These are phyloP conservation scores for Cheilosia impressa DNA, from an alignment of 2,888 invertebrate species.

Conservation along the genomic window DNA sequence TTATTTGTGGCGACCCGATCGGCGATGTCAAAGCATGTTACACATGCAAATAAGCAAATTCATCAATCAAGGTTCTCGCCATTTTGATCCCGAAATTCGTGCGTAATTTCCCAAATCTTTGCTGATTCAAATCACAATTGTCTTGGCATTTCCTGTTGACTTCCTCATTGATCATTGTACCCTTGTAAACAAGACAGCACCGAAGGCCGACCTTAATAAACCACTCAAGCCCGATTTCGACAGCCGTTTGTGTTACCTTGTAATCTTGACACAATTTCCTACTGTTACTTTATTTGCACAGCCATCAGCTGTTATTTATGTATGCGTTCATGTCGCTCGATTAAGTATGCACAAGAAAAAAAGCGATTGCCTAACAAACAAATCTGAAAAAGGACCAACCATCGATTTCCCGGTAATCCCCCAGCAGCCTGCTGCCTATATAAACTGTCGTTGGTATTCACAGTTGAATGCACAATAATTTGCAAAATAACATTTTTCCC, in stretches of 20 bases:
- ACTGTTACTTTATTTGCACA: background rate
- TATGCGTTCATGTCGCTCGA: constrained; percentile 18
- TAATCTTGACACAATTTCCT: background rate
- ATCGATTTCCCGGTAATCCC: constrained; percentile 9
- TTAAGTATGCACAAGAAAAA: constrained; percentile 31
- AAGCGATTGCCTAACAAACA: background rate
- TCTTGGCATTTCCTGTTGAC: too few species aligned
- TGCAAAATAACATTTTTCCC: constrained; percentile 36
- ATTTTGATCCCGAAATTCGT: too few species aligned
- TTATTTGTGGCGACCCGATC: too few species aligned
- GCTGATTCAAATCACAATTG: too few species aligned
- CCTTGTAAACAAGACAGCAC: constrained; percentile 12
- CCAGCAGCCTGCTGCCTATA: constrained; percentile 12
- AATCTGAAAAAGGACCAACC: constrained; percentile 9
- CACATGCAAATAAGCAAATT: too few species aligned
- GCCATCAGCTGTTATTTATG: constrained; percentile 25
- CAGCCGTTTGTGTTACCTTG: constrained; percentile 1
- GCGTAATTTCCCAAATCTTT: too few species aligned
- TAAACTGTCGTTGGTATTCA: constrained; percentile 44
- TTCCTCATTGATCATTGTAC: background rate
- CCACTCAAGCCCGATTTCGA: background rate
- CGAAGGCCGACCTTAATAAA: background rate
- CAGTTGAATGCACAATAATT: constrained; percentile 51
- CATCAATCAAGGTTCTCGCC: too few species aligned
- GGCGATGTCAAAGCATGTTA: too few species aligned